These are phyloP conservation scores for Ornithoptera alexandrae DNA, from an alignment of 2,888 invertebrate genomes.

Conservation along the genomic window DNA sequence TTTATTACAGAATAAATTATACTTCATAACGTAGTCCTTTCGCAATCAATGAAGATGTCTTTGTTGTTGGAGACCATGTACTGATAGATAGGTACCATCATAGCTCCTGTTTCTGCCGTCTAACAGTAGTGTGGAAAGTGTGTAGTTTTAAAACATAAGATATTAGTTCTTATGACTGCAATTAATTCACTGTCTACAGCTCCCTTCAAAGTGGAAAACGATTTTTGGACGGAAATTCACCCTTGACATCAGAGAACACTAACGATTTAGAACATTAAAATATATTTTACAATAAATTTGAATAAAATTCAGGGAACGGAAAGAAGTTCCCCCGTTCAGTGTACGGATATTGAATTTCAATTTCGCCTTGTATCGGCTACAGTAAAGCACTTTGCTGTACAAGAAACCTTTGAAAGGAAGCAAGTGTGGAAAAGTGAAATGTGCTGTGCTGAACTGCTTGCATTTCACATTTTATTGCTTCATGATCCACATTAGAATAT, in stretches of 20 bases:
- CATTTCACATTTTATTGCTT: slow-evolving; percentile 4
- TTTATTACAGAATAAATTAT: too few species aligned
- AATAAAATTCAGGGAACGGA: slow-evolving; percentile 12
- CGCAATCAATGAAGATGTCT: too few species aligned
- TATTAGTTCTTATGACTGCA: too few species aligned
- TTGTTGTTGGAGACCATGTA: too few species aligned
- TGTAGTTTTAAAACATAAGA: too few species aligned
- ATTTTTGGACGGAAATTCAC: too few species aligned
- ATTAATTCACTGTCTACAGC: too few species aligned
- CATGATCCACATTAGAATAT: neutral
- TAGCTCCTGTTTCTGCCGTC: too few species aligned
- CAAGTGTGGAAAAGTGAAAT: slow-evolving; percentile 17
- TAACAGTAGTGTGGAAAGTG: too few species aligned
- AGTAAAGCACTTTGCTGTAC: slow-evolving; percentile 9
- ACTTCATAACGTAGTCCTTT: too few species aligned
- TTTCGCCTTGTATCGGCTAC: slow-evolving; percentile 19
- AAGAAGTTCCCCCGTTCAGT: slow-evolving; percentile 14
- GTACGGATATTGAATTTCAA: slow-evolving; percentile 28
- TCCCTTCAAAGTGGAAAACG: too few species aligned
- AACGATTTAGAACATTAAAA: slow-evolving; percentile 8
- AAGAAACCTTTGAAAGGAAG: slow-evolving; percentile 23
- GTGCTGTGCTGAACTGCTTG: slow-evolving; percentile 10
- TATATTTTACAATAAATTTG: slow-evolving; percentile 17
- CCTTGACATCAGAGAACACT: neutral
- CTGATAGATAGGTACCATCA: too few species aligned